Evolutionary conservation across 2,888 invertebrate genomes (phyloP).

Genomic region (Lochmaea crataegi): DNA sequence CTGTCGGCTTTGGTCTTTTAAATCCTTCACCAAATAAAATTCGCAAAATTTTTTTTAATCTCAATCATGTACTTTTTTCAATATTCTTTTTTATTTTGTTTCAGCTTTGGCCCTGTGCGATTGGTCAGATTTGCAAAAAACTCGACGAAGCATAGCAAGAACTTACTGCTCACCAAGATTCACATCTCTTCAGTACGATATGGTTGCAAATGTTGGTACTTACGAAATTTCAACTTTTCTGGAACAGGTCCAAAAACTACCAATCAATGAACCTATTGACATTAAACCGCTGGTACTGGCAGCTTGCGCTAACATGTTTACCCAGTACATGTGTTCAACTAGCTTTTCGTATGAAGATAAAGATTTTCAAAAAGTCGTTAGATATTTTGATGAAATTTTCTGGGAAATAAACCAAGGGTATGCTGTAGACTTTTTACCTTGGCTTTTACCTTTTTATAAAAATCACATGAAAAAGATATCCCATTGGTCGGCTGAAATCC

Average conservation of each 20-base stretch:
- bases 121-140: conserved; percentile 86
- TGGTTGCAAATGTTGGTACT: conserved; percentile 78
- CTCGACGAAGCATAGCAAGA: conserved; percentile 80
- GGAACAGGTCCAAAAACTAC: conserved; percentile 67
- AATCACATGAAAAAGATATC: conserved; percentile 76
- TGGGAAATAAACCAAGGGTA: conserved; percentile 93
- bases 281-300: conserved; percentile 79
- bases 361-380: conserved; percentile 76
- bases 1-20: conserved; percentile 55
- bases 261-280: conserved; percentile 66
- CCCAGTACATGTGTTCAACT: conserved; percentile 87
- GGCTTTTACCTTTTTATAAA: conserved; percentile 79
- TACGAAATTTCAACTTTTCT: conserved; percentile 75
- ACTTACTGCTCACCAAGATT: conserved; percentile 84
- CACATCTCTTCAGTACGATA: conserved; percentile 76
- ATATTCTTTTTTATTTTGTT: conserved; percentile 57
- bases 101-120: conserved; percentile 88
- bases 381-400: conserved; percentile 85
- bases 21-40: conserved; percentile 8
- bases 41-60: background rate
- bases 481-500: conserved; percentile 76
- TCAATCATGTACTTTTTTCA: background rate
- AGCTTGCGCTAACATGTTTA: conserved; percentile 87
- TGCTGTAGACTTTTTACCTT: conserved; percentile 87
- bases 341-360: conserved; percentile 77